Evolutionary conservation across 1,140 invertebrate genomes (phyloP), one percentile per base, ranked within the genome.

Genomic region (Paramacrobiotus metropolitanus): DNA sequence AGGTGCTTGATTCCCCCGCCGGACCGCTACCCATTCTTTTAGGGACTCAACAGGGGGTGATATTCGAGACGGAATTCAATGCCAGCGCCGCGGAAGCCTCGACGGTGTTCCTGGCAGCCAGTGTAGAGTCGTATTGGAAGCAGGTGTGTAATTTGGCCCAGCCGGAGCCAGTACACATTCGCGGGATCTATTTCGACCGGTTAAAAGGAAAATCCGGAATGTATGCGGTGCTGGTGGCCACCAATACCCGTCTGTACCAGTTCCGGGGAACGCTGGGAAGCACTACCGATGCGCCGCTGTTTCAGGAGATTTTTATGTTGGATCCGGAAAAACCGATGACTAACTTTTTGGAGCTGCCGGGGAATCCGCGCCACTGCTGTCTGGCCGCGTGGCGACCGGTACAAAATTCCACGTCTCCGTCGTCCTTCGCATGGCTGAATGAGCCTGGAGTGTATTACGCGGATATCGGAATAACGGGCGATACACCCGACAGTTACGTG

Each of bases 401-500:
- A n/a, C n/a, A n/a, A n/a, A n/a, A n/a, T n/a, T n/a, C n/a, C n/a
- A n/a, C n/a, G n/a, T n/a, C n/a, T n/a, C 24, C 48, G 15, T 24
- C 55, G 28, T 30, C 59, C 21, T 24, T 61, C 1, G 62, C 60
- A 0, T 62, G 62, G 30, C 31, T 62, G 20, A 61, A 31, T 21
- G 62, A 61, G 29, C 59, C 62, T 4, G 62, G 62, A 28, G 62
- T 62, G 2, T 62, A 62, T 29, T 61, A 62, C 62, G 62, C 44
- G 15, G 62, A 62, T 3, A 59, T 60, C 3, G 48, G 48, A 20
- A 60, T 2, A 60, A 2, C 21, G 2, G 21, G 4, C 55, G n/a
- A 44, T 34, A 29, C 4, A 2, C 44, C 61, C 0, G 64, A 66
- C 2, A 67, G 69, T 62, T 64, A 65, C 62, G 67, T 69, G 60